Conservation (phyloP, 1,140 invertebrate genomes). For the Formica selysi region DNA sequence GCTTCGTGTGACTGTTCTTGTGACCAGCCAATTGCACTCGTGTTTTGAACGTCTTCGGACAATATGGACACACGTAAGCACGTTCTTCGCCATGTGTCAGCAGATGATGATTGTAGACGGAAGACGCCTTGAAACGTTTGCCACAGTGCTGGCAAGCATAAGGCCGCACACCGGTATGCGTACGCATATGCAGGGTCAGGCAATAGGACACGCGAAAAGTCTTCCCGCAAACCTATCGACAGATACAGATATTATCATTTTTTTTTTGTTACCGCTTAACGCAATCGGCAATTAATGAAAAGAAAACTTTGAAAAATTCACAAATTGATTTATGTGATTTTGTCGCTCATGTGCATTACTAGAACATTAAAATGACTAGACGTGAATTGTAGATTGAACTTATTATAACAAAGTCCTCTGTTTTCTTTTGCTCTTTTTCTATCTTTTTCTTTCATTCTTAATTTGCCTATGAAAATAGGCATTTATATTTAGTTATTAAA, state of each 20-base stretch:
- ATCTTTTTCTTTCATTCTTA: background rate
- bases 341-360: background rate
- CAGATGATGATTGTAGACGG: conserved; percentile 91
- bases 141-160: conserved; percentile 91
- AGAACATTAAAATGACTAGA: background rate
- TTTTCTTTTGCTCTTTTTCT: background rate
- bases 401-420: no score
- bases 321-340: background rate
- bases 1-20: conserved; percentile 92
- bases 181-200: conserved; percentile 92
- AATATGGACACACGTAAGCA: conserved; percentile 90
- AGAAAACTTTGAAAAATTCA: background rate
- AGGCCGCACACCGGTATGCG: conserved; percentile 91
- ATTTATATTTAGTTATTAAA: no score
- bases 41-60: conserved; percentile 92
- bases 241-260: conserved; percentile 3
- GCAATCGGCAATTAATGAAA: background rate
- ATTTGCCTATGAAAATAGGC: no score
- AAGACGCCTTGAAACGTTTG: conserved; percentile 92
- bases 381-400: background rate
- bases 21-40: conserved; percentile 91
- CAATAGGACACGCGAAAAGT: conserved; percentile 93
- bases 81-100: conserved; percentile 90
- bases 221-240: conserved; percentile 90
- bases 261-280: background rate